Conservation (phyloP, 37 sponge, comb jelly and placozoan genomes). For the Crambe crambe region DNA sequence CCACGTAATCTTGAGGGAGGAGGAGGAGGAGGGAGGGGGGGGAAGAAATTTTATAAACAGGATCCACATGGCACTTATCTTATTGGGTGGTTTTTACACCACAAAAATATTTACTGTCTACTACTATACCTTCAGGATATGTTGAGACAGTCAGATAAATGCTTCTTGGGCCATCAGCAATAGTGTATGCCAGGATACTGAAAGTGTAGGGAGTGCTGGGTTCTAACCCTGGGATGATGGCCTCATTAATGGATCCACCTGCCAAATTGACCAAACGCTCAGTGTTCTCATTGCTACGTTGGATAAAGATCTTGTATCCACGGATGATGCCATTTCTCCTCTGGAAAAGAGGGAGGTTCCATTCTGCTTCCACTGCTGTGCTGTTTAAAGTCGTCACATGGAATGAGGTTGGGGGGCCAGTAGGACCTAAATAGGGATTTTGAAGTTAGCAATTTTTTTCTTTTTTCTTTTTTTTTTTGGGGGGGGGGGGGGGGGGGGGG, state of each 20-base stretch:
- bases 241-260: background rate
- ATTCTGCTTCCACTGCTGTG: slow-evolving; percentile 26
- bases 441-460: too few relatives aligned
- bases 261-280: slow-evolving; percentile 3
- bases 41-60: too few relatives aligned
- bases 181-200: slow-evolving; percentile 45
- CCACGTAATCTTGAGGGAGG: background rate
- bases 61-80: too few relatives aligned
- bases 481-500: too few relatives aligned
- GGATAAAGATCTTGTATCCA: slow-evolving; percentile 29
- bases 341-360: slow-evolving; percentile 11
- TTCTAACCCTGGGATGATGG: slow-evolving; percentile 3
- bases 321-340: slow-evolving; percentile 19
- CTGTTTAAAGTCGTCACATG: slow-evolving; percentile 19
- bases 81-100: background rate
- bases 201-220: slow-evolving; percentile 16
- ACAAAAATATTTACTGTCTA: too few relatives aligned
- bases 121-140: background rate
- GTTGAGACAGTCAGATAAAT: slow-evolving; percentile 29
- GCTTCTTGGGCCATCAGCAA: slow-evolving; percentile 35
- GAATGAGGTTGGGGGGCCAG: slow-evolving; percentile 27
- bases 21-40: background rate
- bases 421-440: slow-evolving; percentile 33
- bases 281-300: background rate
- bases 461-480: too few relatives aligned